A percentile compares a stretch with the other conserved stretches of the same genome.
Conservation (phyloP, 2,113 vertebrate species). For the Larimichthys crocea region DNA sequence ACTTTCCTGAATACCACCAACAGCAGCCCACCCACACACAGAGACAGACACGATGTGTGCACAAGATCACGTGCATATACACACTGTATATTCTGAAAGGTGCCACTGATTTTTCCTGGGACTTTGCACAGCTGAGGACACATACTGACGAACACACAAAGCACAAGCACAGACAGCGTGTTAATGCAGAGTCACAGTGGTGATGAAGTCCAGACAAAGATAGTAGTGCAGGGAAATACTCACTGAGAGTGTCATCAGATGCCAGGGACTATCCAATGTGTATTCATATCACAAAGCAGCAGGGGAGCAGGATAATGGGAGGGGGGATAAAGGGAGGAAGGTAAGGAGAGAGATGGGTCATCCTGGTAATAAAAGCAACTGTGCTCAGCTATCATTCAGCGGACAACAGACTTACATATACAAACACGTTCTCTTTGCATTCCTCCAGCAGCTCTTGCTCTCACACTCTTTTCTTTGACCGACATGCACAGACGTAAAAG, state of each 20-base stretch:
- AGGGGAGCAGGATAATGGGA: background rate
- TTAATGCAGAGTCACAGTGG: conserved; percentile 21
- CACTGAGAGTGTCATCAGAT: background rate
- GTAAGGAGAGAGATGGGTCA: conserved; percentile 12
- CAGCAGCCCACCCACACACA: background rate
- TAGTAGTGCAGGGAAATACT: conserved; percentile 25
- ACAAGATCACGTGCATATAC: background rate
- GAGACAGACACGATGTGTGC: background rate
- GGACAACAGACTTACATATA: conserved; percentile 7
- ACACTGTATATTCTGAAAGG: background rate
- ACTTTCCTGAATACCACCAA: background rate
- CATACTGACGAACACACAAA: background rate
- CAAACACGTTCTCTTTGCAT: conserved; percentile 9
- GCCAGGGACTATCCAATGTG: conserved; percentile 43
- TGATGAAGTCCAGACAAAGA: conserved; percentile 41
- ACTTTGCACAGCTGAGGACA: background rate
- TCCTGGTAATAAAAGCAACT: conserved; percentile 38
- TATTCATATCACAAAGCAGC: conserved; percentile 41
- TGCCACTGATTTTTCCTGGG: background rate
- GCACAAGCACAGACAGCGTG: background rate
- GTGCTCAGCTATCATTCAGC: conserved; percentile 36
- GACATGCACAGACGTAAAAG: conserved; percentile 20
- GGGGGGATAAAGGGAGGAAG: background rate
- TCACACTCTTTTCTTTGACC: conserved; percentile 2
- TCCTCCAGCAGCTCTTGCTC: background rate